Conservation (phyloP, 2,113 vertebrate genomes). For the Oncorhynchus nerka region DNA sequence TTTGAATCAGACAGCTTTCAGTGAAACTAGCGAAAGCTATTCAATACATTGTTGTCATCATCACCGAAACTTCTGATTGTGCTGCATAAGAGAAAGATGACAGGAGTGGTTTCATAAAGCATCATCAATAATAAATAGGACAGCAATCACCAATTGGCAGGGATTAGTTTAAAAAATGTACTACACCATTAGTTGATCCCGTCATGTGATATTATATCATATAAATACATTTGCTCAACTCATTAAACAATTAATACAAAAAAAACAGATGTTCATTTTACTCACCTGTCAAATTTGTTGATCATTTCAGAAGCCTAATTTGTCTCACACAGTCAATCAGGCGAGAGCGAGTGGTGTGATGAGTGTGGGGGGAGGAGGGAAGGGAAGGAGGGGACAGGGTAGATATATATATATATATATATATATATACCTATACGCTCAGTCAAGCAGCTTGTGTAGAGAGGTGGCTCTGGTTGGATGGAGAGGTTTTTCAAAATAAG, state of each 20-base stretch:
- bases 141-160: too few species aligned
- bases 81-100: too few species aligned
- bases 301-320: constrained; percentile 71
- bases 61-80: constrained; percentile 32
- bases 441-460: constrained; percentile 59
- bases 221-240: too few species aligned
- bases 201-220: too few species aligned
- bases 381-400: constrained; percentile 29
- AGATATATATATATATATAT: constrained; percentile 40
- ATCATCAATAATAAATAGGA: too few species aligned
- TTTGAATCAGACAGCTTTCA: constrained; percentile 56
- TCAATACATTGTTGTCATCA: constrained; percentile 23
- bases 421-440: constrained; percentile 22
- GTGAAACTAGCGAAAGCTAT: constrained; percentile 54
- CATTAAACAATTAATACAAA: too few species aligned
- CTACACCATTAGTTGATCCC: too few species aligned
- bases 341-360: constrained; percentile 48
- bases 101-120: too few species aligned
- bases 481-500: constrained; percentile 59
- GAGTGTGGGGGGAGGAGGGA: constrained; percentile 36
- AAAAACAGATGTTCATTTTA: constrained; percentile 8
- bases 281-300: constrained; percentile 79
- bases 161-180: too few species aligned
- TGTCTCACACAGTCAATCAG: constrained; percentile 50
- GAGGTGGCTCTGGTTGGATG: constrained; percentile 71